phyloP scores from a whole-genome alignment of 2,113 vertebrate species.

The Petromus typicus region DNA sequence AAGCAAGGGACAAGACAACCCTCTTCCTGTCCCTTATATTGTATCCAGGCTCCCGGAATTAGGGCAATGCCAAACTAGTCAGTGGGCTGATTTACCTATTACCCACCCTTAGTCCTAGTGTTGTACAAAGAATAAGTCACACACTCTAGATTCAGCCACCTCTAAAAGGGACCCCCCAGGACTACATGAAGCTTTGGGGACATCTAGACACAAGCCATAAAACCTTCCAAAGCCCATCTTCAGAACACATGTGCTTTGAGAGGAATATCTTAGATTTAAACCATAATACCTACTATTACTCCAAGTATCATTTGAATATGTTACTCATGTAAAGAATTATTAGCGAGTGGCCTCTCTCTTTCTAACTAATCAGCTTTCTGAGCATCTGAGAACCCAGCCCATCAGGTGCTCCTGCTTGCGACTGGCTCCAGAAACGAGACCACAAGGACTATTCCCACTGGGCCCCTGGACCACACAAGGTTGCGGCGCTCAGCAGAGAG shows the following conservation, averaged over 20 bases:
- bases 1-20: background rate
- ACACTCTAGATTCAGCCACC: background rate
- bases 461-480: fast-evolving
- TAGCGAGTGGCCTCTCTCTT: background rate
- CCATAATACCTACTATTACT: background rate
- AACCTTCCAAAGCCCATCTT: background rate
- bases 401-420: background rate
- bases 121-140: background rate
- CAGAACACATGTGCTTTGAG: background rate
- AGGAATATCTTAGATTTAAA: background rate
- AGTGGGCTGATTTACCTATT: background rate
- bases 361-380: background rate
- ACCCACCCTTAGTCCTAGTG: background rate
- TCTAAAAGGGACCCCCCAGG: background rate
- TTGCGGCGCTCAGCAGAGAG: background rate
- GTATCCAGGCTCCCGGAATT: background rate
- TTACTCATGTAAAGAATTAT: no score
- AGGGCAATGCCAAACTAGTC: background rate
- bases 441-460: fast-evolving
- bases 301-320: no score
- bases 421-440: background rate
- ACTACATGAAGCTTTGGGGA: background rate
- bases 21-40: background rate
- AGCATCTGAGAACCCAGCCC: background rate
- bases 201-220: background rate